Percentiles rank a stretch among this genome's conserved stretches.
phyloP scores from a whole-genome alignment of 2,113 vertebrate species.

The Genyomyrus donnyi region DNA sequence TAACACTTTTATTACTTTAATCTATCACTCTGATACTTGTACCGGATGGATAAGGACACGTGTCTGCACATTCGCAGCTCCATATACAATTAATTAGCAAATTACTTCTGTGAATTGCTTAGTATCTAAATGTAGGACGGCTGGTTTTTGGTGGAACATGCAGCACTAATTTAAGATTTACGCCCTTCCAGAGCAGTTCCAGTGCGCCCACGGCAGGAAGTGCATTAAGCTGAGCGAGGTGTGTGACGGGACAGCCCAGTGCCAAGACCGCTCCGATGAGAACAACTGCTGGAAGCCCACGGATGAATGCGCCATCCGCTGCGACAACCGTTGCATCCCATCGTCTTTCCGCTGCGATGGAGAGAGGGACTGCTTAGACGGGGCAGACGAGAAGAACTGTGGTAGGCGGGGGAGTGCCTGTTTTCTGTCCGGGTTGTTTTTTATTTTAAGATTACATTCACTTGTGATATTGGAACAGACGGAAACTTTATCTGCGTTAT shows the following conservation, averaged over 20 bases:
- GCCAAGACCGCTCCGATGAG: slow-evolving; percentile 77
- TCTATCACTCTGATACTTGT: not conserved
- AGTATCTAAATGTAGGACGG: not conserved
- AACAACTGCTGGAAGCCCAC: slow-evolving; percentile 46
- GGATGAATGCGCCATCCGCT: slow-evolving; percentile 63
- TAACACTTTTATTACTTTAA: not conserved
- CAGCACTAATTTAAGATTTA: not conserved
- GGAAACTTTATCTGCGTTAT: not conserved
- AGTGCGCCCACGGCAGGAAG: slow-evolving; percentile 57
- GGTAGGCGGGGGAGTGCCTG: slow-evolving; percentile 41
- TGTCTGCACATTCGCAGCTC: not conserved
- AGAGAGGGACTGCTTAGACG: slow-evolving; percentile 69
- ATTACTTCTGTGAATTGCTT: not conserved
- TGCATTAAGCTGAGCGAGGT: slow-evolving; percentile 57
- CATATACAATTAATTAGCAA: not conserved
- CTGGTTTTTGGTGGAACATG: not conserved
- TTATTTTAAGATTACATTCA: not conserved
- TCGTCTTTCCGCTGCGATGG: slow-evolving; percentile 73
- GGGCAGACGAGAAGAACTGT: slow-evolving; percentile 67
- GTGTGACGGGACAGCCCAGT: slow-evolving; percentile 73
- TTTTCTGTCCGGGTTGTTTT: not conserved
- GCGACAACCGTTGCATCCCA: slow-evolving; percentile 69
- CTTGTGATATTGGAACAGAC: not conserved
- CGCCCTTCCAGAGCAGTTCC: slow-evolving; percentile 61
- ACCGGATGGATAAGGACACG: not conserved